Conservation (phyloP, 1,140 invertebrate species). For the Coelopa frigida region DNA sequence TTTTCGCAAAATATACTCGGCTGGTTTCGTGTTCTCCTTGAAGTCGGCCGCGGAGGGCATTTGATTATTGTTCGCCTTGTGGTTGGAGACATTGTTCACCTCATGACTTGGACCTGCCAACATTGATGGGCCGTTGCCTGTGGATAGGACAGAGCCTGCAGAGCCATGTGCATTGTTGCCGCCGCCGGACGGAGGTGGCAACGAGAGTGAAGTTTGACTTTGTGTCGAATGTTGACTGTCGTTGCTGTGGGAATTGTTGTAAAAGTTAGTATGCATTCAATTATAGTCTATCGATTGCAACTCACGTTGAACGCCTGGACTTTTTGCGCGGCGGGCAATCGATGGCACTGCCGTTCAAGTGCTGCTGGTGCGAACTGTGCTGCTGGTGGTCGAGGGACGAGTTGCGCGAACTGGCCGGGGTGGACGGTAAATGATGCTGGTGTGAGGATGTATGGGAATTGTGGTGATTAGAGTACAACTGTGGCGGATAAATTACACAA, state of each 20-base stretch:
- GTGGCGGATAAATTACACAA: not conserved
- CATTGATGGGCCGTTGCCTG: slow-evolving; percentile 7
- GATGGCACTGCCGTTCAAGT: slow-evolving; percentile 29
- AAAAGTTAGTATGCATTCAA: not conserved
- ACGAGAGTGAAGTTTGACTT: slow-evolving; percentile 30
- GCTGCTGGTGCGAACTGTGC: slow-evolving; percentile 13
- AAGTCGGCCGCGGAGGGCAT: slow-evolving; percentile 27
- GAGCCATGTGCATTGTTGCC: slow-evolving; percentile 6
- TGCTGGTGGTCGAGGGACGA: slow-evolving; percentile 17
- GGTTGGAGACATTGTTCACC: not conserved
- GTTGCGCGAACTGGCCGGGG: slow-evolving; percentile 21
- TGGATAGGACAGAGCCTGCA: not conserved
- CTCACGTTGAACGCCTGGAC: slow-evolving; percentile 44
- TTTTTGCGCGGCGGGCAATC: slow-evolving; percentile 48
- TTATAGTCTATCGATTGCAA: not conserved
- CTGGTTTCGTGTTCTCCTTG: slow-evolving; percentile 42
- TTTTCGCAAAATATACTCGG: slow-evolving; percentile 36
- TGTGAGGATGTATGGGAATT: slow-evolving; percentile 13
- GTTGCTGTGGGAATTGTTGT: slow-evolving; percentile 18
- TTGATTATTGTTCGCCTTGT: slow-evolving; percentile 1
- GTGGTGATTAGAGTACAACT: slow-evolving; percentile 33
- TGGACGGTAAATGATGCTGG: slow-evolving; percentile 10
- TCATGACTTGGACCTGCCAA: not conserved
- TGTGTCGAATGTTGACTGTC: slow-evolving; percentile 39
- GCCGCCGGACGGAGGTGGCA: slow-evolving; percentile 23